A percentile compares a stretch with the other conserved stretches of the same genome.
Conservation (phyloP, 2,888 invertebrate species). For the Tetragnatha montana region DNA sequence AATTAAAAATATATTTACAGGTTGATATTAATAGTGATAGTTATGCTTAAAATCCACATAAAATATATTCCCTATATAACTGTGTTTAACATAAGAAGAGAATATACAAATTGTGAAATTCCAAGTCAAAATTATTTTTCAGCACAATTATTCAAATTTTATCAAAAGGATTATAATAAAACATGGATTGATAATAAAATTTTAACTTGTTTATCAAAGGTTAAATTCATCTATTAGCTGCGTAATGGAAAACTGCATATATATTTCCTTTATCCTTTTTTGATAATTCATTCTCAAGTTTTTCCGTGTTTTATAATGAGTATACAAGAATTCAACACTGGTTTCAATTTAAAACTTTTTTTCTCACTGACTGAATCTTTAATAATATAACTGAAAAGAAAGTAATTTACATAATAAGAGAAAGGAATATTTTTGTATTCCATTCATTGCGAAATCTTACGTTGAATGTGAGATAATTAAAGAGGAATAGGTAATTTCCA, state of each 20-base stretch:
- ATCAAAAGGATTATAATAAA: no score
- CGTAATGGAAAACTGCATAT: not conserved
- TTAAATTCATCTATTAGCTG: no score
- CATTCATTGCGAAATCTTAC: not conserved
- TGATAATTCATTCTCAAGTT: not conserved
- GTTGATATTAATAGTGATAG: no score
- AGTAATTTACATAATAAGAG: not conserved
- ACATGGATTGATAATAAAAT: no score
- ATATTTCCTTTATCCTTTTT: not conserved
- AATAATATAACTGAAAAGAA: not conserved
- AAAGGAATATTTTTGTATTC: not conserved
- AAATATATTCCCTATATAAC: no score
- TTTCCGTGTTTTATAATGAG: not conserved
- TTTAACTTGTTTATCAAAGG: no score
- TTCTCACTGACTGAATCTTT: not conserved
- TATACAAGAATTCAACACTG: not conserved
- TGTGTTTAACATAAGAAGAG: no score
- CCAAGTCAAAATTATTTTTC: no score
- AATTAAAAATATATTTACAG: no score
- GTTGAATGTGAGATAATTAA: not conserved
- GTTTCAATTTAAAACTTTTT: not conserved
- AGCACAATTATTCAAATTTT: no score
- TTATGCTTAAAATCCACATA: no score
- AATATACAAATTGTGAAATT: no score
- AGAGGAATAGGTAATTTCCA: not conserved